These are phyloP conservation scores for Lophotis ruficrista DNA, from an alignment of 2,113 vertebrate species.

Conservation along the genomic window DNA sequence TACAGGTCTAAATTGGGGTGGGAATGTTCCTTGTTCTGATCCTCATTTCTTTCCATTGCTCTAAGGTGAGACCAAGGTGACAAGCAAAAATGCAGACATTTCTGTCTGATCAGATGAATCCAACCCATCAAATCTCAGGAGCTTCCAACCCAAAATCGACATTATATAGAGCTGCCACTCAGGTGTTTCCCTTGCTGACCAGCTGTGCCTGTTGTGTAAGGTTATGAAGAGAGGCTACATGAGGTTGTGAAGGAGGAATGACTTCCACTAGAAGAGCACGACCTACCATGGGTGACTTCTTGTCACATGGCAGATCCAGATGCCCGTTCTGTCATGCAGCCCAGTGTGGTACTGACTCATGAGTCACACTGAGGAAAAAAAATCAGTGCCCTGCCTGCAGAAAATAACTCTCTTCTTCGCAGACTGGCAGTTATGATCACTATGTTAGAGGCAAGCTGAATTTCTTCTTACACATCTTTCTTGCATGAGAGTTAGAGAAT, in stretches of 20 bases:
- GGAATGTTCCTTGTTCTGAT: slow-evolving; percentile 28
- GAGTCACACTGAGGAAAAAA: slow-evolving; percentile 3
- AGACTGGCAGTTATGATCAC: neutral
- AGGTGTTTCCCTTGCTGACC: neutral
- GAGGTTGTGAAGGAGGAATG: neutral
- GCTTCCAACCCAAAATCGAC: neutral
- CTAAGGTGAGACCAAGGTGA: neutral
- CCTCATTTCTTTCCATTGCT: neutral
- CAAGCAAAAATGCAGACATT: neutral
- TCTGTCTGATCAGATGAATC: neutral
- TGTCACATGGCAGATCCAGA: neutral
- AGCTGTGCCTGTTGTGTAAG: neutral
- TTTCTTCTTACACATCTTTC: neutral
- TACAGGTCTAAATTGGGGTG: slow-evolving; percentile 33
- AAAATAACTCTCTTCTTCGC: neutral
- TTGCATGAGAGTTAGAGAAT: neutral
- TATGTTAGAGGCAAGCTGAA: neutral
- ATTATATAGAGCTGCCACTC: neutral
- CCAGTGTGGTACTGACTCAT: neutral
- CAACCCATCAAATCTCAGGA: neutral
- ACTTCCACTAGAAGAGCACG: neutral
- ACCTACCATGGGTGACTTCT: neutral
- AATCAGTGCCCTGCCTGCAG: neutral
- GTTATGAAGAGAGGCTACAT: neutral
- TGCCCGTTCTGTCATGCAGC: neutral